These are phyloP conservation scores for Listrodromus nycthemerus DNA, from an alignment of 2,888 invertebrate species.

Conservation along the genomic window DNA sequence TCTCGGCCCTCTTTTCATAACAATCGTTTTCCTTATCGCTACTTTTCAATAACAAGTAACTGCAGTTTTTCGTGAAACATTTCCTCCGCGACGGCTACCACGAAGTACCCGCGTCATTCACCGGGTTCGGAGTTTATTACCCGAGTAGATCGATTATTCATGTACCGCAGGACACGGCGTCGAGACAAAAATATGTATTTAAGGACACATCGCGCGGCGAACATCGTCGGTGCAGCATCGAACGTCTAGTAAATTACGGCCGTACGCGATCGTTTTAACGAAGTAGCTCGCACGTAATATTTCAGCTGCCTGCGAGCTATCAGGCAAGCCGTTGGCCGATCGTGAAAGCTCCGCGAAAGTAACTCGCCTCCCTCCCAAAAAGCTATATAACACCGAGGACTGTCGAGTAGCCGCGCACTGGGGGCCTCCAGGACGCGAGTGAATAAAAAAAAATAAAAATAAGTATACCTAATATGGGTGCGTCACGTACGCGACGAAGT, in stretches of 20 bases:
- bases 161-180: slow-evolving; percentile 1
- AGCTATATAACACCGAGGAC: not conserved
- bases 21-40: slow-evolving; percentile 66
- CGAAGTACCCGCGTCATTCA: not conserved
- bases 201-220: slow-evolving; percentile 32
- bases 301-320: slow-evolving; percentile 44
- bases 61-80: not conserved
- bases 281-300: slow-evolving; percentile 59
- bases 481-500: slow-evolving; percentile 17
- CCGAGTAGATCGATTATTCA: slow-evolving; percentile 26
- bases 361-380: slow-evolving; percentile 16
- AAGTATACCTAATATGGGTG: slow-evolving; percentile 15
- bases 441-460: slow-evolving; percentile 22
- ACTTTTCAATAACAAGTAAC: not conserved
- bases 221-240: slow-evolving; percentile 30
- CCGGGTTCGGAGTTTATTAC: not conserved
- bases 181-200: slow-evolving; percentile 58
- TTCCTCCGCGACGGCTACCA: not conserved
- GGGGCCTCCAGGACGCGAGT: slow-evolving; percentile 34
- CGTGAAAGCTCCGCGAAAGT: slow-evolving; percentile 65
- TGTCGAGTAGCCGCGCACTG: not conserved
- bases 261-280: slow-evolving; percentile 57
- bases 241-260: slow-evolving; percentile 57
- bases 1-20: slow-evolving; percentile 61
- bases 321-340: slow-evolving; percentile 40